Percentiles rank a stretch among this genome's conserved stretches.
These are phyloP conservation scores for Carposina sasakii DNA, from an alignment of 1,140 invertebrate genomes.

Conservation along the genomic window DNA sequence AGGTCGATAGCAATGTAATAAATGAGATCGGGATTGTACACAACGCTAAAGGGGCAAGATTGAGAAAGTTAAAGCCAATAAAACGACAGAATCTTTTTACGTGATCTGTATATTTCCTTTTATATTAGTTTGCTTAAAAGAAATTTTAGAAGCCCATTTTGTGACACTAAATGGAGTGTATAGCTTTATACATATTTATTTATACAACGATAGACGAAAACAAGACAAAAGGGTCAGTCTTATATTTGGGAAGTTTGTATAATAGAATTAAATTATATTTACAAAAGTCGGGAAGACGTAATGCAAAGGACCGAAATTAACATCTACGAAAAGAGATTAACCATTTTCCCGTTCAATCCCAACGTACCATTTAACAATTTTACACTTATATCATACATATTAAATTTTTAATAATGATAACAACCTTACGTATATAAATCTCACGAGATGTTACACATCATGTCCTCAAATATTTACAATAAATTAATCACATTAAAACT, in stretches of 20 bases:
- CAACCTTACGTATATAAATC: slow-evolving; percentile 60
- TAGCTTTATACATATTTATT: slow-evolving; percentile 49
- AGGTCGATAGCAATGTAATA: no score
- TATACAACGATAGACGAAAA: slow-evolving; percentile 63
- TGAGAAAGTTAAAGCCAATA: no score
- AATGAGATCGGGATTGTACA: no score
- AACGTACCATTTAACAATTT: slow-evolving; percentile 45
- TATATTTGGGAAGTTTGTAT: slow-evolving; percentile 71
- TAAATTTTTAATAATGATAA: slow-evolving; percentile 55
- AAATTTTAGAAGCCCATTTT: slow-evolving; percentile 54
- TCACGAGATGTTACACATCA: slow-evolving; percentile 63
- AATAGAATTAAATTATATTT: slow-evolving; percentile 64
- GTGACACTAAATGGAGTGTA: slow-evolving; percentile 49
- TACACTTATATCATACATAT: slow-evolving; percentile 49
- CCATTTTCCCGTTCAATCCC: slow-evolving; percentile 45
- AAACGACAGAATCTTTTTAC: slow-evolving; percentile 37
- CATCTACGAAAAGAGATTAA: slow-evolving; percentile 52
- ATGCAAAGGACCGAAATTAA: slow-evolving; percentile 55
- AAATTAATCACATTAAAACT: slow-evolving; percentile 49
- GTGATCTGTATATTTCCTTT: slow-evolving; percentile 61
- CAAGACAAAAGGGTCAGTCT: slow-evolving; percentile 71
- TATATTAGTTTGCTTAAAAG: slow-evolving; percentile 59
- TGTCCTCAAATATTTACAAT: slow-evolving; percentile 50
- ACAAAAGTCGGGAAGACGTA: slow-evolving; percentile 70
- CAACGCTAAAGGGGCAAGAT: no score